Conservation (phyloP, 2,888 invertebrate species). For the Empis livida region DNA sequence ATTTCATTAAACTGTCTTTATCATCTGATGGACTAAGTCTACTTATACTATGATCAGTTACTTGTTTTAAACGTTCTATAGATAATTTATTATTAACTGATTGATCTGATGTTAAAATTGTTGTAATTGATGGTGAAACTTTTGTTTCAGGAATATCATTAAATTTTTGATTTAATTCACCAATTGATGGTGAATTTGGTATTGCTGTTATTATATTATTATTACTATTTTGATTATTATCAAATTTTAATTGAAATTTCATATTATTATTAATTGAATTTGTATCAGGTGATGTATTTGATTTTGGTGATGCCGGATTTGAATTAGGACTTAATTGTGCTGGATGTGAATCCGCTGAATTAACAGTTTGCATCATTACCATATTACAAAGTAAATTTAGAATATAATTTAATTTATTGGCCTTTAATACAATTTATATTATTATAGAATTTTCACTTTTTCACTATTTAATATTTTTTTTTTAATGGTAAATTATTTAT, state of each 20-base stretch:
- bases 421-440: too few relatives aligned
- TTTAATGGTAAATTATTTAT: too few relatives aligned
- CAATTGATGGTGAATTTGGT: neutral
- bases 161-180: neutral
- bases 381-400: conserved; percentile 15
- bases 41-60: conserved; percentile 29
- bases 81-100: conserved; percentile 22
- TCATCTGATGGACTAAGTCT: conserved; percentile 28
- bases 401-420: too few relatives aligned
- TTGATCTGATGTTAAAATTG: conserved; percentile 6
- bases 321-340: conserved; percentile 33
- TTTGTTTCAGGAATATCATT: neutral
- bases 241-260: neutral
- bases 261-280: neutral
- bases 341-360: conserved; percentile 23
- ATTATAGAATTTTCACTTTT: too few relatives aligned
- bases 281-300: conserved; percentile 25
- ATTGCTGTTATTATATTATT: neutral
- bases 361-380: conserved; percentile 36
- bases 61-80: conserved; percentile 33
- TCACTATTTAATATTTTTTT: too few relatives aligned
- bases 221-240: neutral
- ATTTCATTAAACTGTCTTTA: conserved; percentile 12
- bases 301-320: conserved; percentile 33
- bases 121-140: neutral